phyloP scores from a whole-genome alignment of 2,888 invertebrate species.

The Leptura quadrifasciata region DNA sequence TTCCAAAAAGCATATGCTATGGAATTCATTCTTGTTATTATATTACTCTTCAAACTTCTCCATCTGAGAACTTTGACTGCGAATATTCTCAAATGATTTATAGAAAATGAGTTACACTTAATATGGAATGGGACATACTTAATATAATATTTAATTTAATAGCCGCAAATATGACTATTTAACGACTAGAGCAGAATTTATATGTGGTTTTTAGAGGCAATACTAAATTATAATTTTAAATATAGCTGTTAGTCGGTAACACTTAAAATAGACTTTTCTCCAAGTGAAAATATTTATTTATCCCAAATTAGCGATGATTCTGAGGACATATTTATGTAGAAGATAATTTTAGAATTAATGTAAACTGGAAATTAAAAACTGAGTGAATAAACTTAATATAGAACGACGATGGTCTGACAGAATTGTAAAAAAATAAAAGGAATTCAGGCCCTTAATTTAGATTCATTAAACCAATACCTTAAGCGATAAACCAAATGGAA shows the following conservation, averaged over 20 bases:
- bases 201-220: conserved; percentile 9
- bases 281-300: conserved; percentile 34
- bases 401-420: neutral
- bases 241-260: conserved; percentile 13
- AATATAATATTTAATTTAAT: conserved; percentile 13
- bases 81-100: neutral
- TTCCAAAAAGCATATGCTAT: too few relatives aligned
- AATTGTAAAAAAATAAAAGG: neutral
- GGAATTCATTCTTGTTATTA: too few relatives aligned
- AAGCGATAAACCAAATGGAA: too few relatives aligned
- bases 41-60: too few relatives aligned
- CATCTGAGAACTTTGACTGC: too few relatives aligned
- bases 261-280: conserved; percentile 4
- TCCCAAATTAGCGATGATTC: conserved; percentile 8
- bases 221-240: conserved; percentile 21
- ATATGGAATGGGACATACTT: neutral
- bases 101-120: neutral
- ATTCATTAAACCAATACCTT: too few relatives aligned
- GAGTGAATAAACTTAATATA: neutral
- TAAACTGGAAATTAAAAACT: neutral
- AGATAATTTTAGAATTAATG: conserved; percentile 6
- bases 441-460: too few relatives aligned
- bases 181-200: neutral
- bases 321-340: conserved; percentile 19
- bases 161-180: conserved; percentile 18